Base-by-base conservation (phyloP, 2,113 vertebrate genomes). In the Sphaerodactylus townsendi region DNA sequence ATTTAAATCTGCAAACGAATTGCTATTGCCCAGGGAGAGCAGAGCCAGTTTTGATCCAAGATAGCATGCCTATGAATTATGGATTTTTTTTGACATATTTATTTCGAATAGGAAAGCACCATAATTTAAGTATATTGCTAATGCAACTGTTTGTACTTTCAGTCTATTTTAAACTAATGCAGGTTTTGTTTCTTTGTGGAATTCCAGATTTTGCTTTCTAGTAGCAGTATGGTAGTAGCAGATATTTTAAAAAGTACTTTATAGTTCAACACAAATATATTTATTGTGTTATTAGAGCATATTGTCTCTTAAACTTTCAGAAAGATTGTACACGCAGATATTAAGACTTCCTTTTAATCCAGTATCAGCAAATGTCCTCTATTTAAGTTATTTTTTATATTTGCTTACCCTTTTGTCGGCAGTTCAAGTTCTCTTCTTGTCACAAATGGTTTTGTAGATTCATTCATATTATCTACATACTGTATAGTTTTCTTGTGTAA, bases 61-160 rank as follows among this genome's bases (percentile, higher is more conserved):
- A 39, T 19, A 3, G 35, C 1, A 7, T 0, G 30, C 39, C 62
- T 9, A 1, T n/a, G 72, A 46, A 1, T 69, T 13, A 4, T 1
- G 19, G 17, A 84, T 77, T 59, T 70, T 56, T 59, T 44, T 68
- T 44, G 41, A 73, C 6, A 56, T 50, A 59, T 77, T 33, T 7
- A 69, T 77, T 77, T 44, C 17, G 30, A 44, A 50, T 53, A 50
- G 7, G 21, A 53, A 80, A 81, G 46, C 30, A 35, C 33, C 17
- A 30, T 56, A 53, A 70, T 81, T 81, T 5, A 39, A 69, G 17
- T 15, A 56, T 33, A 77, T 6, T 44, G 25, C 28, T 30, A 81
- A 25, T 30, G 53, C 30, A 70, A 30, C 21, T 70, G 25, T 28
- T 53, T 41, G 37, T 7, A 53, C 21, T 69, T 77, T n/a, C 6